phyloP scores from a whole-genome alignment of 2,888 invertebrate species.

The Spisula solida region DNA sequence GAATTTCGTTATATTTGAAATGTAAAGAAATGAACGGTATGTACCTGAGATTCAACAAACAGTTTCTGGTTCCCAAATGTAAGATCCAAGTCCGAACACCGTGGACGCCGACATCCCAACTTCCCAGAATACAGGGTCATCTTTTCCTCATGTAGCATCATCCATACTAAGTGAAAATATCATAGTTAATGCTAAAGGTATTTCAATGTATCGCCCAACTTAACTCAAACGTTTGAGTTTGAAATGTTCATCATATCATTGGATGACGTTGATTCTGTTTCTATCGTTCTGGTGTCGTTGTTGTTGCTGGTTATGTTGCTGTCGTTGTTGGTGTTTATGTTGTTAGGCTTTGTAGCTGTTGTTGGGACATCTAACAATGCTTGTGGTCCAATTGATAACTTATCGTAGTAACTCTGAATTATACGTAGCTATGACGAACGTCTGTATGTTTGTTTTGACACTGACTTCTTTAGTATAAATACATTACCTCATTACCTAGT shows the following conservation, averaged over 20 bases:
- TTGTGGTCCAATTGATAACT: not conserved
- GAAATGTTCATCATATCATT: not conserved
- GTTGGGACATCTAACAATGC: not conserved
- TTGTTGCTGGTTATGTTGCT: not conserved
- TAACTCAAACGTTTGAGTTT: no score
- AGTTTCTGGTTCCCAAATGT: conserved; percentile 37
- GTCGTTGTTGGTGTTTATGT: not conserved
- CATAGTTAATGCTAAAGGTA: not conserved
- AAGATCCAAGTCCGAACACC: conserved; percentile 44
- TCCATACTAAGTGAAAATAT: not conserved
- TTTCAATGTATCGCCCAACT: not conserved
- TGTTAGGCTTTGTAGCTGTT: not conserved
- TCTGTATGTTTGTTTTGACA: no score
- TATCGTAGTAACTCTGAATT: no score
- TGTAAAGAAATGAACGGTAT: not conserved
- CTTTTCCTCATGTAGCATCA: not conserved
- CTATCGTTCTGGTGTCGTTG: not conserved
- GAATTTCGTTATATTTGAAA: no score
- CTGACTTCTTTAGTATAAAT: no score
- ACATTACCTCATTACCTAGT: no score
- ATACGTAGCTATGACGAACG: no score
- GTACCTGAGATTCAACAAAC: conserved; percentile 53
- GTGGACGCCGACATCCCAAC: conserved; percentile 38
- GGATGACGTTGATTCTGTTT: not conserved
- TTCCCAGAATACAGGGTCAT: not conserved